Percentiles rank a stretch among this genome's conserved stretches.
Evolutionary conservation across 2,797 vertebrate species (phyloP).

Genomic region (Sebastes umbrosus): DNA sequence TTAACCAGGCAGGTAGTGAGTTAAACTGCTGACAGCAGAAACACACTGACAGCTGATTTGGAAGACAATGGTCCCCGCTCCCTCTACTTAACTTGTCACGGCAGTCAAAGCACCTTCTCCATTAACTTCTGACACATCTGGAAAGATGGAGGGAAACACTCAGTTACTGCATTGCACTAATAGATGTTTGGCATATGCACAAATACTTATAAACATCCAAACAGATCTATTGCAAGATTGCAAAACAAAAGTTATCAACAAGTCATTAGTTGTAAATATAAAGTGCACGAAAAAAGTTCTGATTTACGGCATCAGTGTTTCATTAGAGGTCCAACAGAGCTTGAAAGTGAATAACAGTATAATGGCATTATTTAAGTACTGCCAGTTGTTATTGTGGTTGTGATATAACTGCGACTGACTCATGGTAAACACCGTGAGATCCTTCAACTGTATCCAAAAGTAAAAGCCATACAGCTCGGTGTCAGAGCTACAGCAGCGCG

Average conservation of each 20-base stretch:
- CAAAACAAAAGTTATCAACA: background rate
- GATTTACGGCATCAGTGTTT: background rate
- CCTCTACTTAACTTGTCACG: slow-evolving; percentile 86
- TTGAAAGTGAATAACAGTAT: background rate
- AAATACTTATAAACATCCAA: background rate
- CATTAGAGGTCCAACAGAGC: background rate
- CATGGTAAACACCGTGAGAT: background rate
- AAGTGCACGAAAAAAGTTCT: background rate
- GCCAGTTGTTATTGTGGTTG: background rate
- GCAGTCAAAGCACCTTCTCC: slow-evolving; percentile 81
- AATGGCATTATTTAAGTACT: background rate
- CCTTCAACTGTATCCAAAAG: background rate
- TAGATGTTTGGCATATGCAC: background rate
- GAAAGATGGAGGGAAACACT: slow-evolving; percentile 56
- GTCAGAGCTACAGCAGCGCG: slow-evolving; percentile 9
- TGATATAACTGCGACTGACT: background rate
- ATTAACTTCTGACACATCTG: slow-evolving; percentile 66
- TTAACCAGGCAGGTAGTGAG: slow-evolving; percentile 87
- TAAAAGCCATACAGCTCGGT: background rate
- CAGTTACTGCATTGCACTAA: background rate
- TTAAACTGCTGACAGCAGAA: slow-evolving; percentile 83
- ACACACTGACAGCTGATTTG: slow-evolving; percentile 84
- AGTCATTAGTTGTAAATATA: background rate
- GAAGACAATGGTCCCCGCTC: slow-evolving; percentile 81
- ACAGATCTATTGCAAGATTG: background rate